Conservation (phyloP, 2,113 vertebrate genomes). For the Misgurnus anguillicaudatus region DNA sequence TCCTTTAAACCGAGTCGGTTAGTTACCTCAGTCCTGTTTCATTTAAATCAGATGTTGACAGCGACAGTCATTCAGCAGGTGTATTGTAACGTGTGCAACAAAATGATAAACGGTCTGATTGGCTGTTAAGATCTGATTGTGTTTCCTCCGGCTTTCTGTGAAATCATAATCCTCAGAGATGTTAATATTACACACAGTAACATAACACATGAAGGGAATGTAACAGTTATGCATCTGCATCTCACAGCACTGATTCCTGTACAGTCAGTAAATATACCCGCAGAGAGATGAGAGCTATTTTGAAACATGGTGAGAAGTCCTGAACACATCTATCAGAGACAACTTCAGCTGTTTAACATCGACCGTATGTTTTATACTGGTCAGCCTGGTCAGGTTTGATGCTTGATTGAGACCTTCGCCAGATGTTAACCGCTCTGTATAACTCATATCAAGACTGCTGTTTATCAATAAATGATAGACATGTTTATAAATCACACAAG, state of each 20-base stretch:
- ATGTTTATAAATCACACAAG: too few relatives aligned
- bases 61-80: neutral
- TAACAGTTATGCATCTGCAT: slow-evolving; percentile 33
- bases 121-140: neutral
- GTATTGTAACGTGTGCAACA: neutral
- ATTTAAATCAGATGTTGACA: too few relatives aligned
- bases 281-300: slow-evolving; percentile 22
- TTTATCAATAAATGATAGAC: too few relatives aligned
- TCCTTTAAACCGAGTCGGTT: too few relatives aligned
- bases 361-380: too few relatives aligned
- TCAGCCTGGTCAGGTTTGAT: neutral
- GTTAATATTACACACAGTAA: slow-evolving; percentile 29
- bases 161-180: slow-evolving; percentile 37
- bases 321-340: slow-evolving; percentile 2
- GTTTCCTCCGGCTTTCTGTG: slow-evolving; percentile 12
- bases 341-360: neutral
- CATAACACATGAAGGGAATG: neutral
- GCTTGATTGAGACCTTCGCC: too few relatives aligned
- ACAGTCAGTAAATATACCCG: slow-evolving; percentile 9
- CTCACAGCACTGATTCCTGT: neutral
- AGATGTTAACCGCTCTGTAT: too few relatives aligned
- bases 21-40: too few relatives aligned
- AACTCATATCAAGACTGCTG: too few relatives aligned
- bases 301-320: neutral
- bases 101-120: neutral